Conservation (phyloP, 37 sponge, comb jelly and placozoan genomes). For the Tethya wilhelma region DNA sequence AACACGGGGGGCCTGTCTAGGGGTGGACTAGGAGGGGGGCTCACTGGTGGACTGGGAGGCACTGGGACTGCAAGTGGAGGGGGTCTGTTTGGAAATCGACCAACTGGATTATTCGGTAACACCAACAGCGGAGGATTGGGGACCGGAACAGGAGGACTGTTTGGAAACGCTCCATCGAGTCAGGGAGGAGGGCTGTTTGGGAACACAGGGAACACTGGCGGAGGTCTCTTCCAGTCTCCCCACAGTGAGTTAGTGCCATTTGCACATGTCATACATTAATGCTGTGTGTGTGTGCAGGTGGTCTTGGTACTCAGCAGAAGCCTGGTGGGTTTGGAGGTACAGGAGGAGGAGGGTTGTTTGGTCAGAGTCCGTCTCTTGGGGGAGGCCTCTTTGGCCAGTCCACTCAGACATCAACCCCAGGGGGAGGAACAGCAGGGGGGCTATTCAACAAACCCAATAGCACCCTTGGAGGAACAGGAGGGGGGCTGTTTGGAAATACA, state of each 20-base stretch:
- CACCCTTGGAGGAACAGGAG: neutral
- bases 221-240: conserved; percentile 41
- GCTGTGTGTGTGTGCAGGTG: neutral
- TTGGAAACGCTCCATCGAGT: conserved; percentile 35
- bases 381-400: conserved; percentile 50
- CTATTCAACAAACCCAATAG: conserved; percentile 38
- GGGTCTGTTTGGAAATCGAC: conserved; percentile 22
- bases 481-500: too few relatives aligned
- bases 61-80: neutral
- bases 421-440: conserved; percentile 20
- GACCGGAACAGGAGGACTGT: conserved; percentile 41
- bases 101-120: conserved; percentile 27
- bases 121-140: conserved; percentile 8
- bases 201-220: neutral
- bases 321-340: too few relatives aligned
- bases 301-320: conserved; percentile 32
- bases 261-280: too few relatives aligned
- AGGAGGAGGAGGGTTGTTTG: conserved; percentile 27
- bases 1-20: neutral
- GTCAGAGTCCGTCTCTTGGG: conserved; percentile 27
- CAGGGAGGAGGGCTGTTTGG: conserved; percentile 39
- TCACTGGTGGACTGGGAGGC: conserved; percentile 16
- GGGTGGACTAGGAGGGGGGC: neutral
- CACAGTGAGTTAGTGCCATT: conserved; percentile 22
- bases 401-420: neutral